Evolutionary conservation across 1,140 invertebrate genomes (phyloP), one percentile per base, ranked within the genome.

Genomic region (Macrocentrus cingulum): DNA sequence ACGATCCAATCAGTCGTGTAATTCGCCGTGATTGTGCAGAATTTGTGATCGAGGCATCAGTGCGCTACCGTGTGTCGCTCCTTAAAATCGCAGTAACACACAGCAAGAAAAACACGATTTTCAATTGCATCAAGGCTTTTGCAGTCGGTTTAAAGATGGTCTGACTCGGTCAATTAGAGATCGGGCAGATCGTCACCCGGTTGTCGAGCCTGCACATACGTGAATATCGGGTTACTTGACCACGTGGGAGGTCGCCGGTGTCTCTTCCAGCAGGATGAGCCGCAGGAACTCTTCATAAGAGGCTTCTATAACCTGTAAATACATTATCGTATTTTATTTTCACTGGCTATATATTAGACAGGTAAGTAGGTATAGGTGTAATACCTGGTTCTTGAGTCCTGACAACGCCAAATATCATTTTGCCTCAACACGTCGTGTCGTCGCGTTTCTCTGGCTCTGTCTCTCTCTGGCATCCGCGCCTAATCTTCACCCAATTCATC

Each of bases 1-100:
- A 77, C 77, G 78, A 77, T 78, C 76, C 77, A 80, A 80, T 79
- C 78, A 75, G 67, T 74, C 77, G 73, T 69, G 71, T 77, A 78
- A 80, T 80, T 79, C 71, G 70, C 66, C 62, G 63, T 77, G 75
- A 79, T 78, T 79, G 76, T 75, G 57, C 58, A 61, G 57, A 64
- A 65, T 67, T 64, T 59, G 63, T 49, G 54, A 56, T n/a, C n/a
- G n/a, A 57, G 15, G 45, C 50, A 51, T 56, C 59, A 50, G 25
- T 44, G 19, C 25, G 61, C 61, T 63, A 63, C 61, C 57, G 57
- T 56, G 19, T 25, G 16, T 19, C n/a, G n/a, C n/a, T n/a, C n/a
- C n/a, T n/a, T n/a, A n/a, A n/a, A n/a, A n/a, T n/a, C n/a, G n/a
- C n/a, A n/a, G n/a, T n/a, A n/a, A n/a, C n/a, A n/a, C n/a, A n/a